Base-by-base conservation (phyloP, 2,797 vertebrate species). In the Manis javanica region DNA sequence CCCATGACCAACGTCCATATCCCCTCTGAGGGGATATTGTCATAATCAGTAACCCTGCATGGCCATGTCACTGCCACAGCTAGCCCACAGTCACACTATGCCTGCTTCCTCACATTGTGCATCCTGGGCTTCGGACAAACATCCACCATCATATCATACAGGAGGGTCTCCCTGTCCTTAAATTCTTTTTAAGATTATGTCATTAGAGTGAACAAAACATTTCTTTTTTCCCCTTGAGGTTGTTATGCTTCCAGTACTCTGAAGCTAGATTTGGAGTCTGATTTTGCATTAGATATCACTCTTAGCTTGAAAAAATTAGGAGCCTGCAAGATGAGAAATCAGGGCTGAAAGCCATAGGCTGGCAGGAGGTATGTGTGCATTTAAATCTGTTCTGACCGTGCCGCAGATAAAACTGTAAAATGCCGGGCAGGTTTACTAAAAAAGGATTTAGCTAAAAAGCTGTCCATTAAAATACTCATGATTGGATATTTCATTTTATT, bases 381-480 rank as follows among this genome's bases (percentile, higher is more conserved):
- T 75, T 55, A 64, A 63, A 83, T 69, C 5, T 3, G 15, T 55
- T 66, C 34, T 24, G 29, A 15, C 19, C 31, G n/a, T 13, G 4
- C 63, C 34, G 1, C 19, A 34, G 55, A 42, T 3, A 2, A 39
- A 57, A 66, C 72, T 66, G 34, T 14, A 51, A 94, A 91, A 74
- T 61, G 37, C 19, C 57, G 39, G 19, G 37, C 64, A 10, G 37
- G 6, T 74, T n/a, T 53, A 87, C 14, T 3, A 26, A 46, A 69
- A 59, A 90, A 74, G 61, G 11, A 16, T 15, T 55, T 39, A 42
- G 57, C 21, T 87, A 23, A 94, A 96, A 86, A 74, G 15, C 14
- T 4, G 14, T 37, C 19, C 3, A 1, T 29, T 18, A 24, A 71
- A 49, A 46, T 39, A 96, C 0, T 19, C 0, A 0, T 0, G 26